A percentile compares a stretch with the other conserved stretches of the same genome.
These are phyloP conservation scores for Sesamia nonagrioides DNA, from an alignment of 1,140 invertebrate species.

Conservation along the genomic window DNA sequence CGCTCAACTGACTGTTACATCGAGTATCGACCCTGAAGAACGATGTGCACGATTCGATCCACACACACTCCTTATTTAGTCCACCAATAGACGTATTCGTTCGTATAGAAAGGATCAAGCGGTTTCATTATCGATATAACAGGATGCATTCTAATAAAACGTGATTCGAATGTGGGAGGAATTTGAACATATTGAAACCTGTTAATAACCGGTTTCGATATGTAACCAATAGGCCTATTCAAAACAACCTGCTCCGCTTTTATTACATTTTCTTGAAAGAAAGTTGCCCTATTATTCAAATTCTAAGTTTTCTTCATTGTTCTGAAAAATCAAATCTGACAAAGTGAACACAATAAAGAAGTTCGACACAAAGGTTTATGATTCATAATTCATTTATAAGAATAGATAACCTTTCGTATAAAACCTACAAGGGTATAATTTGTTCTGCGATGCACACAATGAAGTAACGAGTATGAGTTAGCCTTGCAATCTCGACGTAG, in stretches of 20 bases:
- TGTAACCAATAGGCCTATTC: constrained; percentile 26
- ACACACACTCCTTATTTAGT: constrained; percentile 58
- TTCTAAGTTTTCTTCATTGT: not conserved
- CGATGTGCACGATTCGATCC: constrained; percentile 51
- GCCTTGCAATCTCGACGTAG: constrained; percentile 36
- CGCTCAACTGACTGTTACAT: constrained; percentile 59
- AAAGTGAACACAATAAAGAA: not conserved
- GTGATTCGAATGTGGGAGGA: constrained; percentile 39
- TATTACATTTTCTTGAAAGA: not conserved
- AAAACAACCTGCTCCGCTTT: constrained; percentile 3
- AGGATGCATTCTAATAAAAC: constrained; percentile 54
- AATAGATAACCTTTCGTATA: constrained; percentile 32
- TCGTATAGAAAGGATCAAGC: constrained; percentile 56
- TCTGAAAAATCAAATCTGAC: not conserved
- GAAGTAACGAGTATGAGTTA: constrained; percentile 34
- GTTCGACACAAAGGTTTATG: constrained; percentile 16
- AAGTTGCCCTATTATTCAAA: not conserved
- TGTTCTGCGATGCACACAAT: constrained; percentile 51
- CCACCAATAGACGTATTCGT: constrained; percentile 52
- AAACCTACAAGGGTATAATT: constrained; percentile 49
- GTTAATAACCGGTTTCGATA: constrained; percentile 31
- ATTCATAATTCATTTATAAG: constrained; percentile 26
- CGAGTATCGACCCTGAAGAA: constrained; percentile 61
- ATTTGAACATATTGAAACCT: no score
- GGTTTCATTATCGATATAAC: constrained; percentile 46